phyloP scores from a whole-genome alignment of 2,113 vertebrate species.

The Pyrgilauda ruficollis region DNA sequence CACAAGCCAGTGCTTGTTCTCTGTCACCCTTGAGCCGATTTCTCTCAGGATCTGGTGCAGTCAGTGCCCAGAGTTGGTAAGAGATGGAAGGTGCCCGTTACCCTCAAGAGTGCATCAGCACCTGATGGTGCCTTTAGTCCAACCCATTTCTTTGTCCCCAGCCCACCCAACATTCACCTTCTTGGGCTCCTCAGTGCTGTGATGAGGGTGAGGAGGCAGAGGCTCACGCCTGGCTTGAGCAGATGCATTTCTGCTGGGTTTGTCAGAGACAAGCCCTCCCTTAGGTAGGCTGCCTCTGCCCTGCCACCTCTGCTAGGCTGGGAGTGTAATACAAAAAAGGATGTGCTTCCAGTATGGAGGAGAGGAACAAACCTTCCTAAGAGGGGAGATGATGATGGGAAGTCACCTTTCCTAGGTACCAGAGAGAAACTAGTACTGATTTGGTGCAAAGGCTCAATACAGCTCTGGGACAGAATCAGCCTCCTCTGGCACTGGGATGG shows the following conservation, averaged over 20 bases:
- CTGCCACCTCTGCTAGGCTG: not conserved
- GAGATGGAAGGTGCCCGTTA: not conserved
- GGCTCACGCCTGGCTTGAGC: not conserved
- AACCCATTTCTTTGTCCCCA: not conserved
- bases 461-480: not conserved
- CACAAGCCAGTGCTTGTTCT: not conserved
- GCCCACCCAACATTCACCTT: accelerated
- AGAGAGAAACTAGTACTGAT: not conserved
- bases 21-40: not conserved
- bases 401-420: not conserved
- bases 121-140: not conserved
- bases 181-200: not conserved
- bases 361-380: not conserved
- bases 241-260: not conserved
- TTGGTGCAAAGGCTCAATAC: not conserved
- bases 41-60: not conserved
- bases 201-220: not conserved
- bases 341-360: not conserved
- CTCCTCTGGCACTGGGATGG: not conserved
- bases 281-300: not conserved
- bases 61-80: accelerated
- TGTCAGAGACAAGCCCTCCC: not conserved
- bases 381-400: not conserved
- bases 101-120: not conserved
- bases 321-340: accelerated